These are phyloP conservation scores for Eilema depressum DNA, from an alignment of 2,888 invertebrate species.

Conservation along the genomic window DNA sequence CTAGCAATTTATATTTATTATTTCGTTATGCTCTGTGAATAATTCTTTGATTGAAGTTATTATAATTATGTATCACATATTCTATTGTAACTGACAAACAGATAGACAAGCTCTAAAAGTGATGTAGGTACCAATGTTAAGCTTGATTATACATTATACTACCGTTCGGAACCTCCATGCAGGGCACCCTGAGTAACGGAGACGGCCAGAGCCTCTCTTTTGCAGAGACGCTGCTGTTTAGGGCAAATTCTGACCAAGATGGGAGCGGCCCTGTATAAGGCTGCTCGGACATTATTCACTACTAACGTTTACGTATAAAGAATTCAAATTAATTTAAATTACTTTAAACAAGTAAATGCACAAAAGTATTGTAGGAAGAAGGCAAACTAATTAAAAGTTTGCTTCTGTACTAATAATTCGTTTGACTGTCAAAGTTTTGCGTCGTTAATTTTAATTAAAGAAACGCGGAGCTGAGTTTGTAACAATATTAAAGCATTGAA, in stretches of 20 bases:
- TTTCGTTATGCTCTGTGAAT: conserved; percentile 52
- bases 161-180: too few species aligned
- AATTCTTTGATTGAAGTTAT: conserved; percentile 60
- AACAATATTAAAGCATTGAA: conserved; percentile 86
- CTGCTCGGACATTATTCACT: neutral
- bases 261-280: too few species aligned
- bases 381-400: conserved; percentile 86
- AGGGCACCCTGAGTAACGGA: too few species aligned
- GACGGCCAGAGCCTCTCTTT: too few species aligned
- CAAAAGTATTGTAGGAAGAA: conserved; percentile 82
- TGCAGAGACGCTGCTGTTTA: too few species aligned
- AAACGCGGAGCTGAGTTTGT: conserved; percentile 83
- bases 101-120: neutral
- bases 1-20: conserved; percentile 54
- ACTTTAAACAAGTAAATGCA: conserved; percentile 77
- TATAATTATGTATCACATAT: conserved; percentile 44
- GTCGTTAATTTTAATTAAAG: conserved; percentile 88
- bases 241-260: too few species aligned
- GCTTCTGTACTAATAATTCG: conserved; percentile 86
- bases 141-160: conserved; percentile 18
- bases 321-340: conserved; percentile 82
- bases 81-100: conserved; percentile 37
- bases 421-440: conserved; percentile 86
- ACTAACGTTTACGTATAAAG: conserved; percentile 57
- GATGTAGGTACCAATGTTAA: conserved; percentile 12